Evolutionary conservation across 2,797 vertebrate species (phyloP), one percentile per base, ranked within the genome.

Genomic region (Sebastes vulpes): DNA sequence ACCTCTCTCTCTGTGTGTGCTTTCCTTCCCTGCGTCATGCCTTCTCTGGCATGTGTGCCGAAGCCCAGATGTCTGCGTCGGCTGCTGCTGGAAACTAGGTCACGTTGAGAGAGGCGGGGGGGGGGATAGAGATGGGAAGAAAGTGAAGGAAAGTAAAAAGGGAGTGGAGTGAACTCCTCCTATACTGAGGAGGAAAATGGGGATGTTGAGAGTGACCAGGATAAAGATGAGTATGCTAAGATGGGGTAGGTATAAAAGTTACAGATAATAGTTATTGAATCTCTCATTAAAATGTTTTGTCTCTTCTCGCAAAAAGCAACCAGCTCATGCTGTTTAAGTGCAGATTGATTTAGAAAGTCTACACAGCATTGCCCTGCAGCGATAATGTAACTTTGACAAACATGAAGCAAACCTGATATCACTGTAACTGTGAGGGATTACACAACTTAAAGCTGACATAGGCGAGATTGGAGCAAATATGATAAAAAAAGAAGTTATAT

Each of bases 1-100:
- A 84, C 85, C 79, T 50, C 46, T 48, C 42, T 18, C 53, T 75
- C 42, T 71, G 20, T 68, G 10, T 56, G 28, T 61, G 12, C 69
- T 81, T 48, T 71, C 59, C 65, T 74, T 71, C 64, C 65, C 61
- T 67, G 58, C 26, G 79, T 23, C 77, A 5, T 91, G 87, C 82
- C 82, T 79, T 89, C 75, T 75, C 77, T 83, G 80, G 91, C 90
- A 93, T 71, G 81, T 92, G 91, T 91, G 91, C 81, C 21, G 53
- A 89, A 90, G 91, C 83, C 86, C 92, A 93, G 90, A 93, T 93
- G 92, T 93, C 91, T 92, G 85, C 21, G 42, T 83, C 85, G 88
- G 82, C 90, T 93, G 85, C 83, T 31, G 84, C 81, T 71, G 32
- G 81, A 93, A 95, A 87, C 72, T 89, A 89, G 92, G 94, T 94